Evolutionary conservation across 2,797 vertebrate species (phyloP), one percentile per base, ranked within the genome.

Genomic region (Gallinago stenura): DNA sequence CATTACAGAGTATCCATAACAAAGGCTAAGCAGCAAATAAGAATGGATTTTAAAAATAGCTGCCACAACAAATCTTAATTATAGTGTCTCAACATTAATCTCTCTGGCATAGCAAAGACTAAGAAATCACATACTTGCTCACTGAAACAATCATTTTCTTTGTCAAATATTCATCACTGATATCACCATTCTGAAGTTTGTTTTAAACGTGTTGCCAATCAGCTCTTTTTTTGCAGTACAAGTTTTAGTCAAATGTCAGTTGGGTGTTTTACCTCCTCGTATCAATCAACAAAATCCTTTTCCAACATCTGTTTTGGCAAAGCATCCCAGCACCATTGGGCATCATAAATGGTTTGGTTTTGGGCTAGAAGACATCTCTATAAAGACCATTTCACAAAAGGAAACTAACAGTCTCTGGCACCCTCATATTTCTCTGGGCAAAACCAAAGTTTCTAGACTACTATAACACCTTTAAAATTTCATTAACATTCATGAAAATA

Each of bases 151-250:
- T 24, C 0, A 60, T 89, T 85, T 85, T 82, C 68, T 58, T 72
- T 92, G 72, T 77, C 48, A 93, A 68, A 83, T 83, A 89, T 30
- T 92, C 76, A 87, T 92, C 58, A 62, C 20, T 11, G 6, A 56
- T 89, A 53, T 56, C 12, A 56, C 50, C 57, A 53, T 80, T 54
- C n/a, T 43, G 33, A 72, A 81, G 21, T 57, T 87, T 33, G 14
- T 71, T 94, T 89, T 80, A 89, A 92, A 89, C 26, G 24, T 5
- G 2, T 78, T 95, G 60, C 64, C 14, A 89, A 48, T 92, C 84
- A 92, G 2, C 25, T 60, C 0, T 16, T 57, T 46, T 88, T 71
- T 60, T 53, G 35, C 24, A 72, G 56, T 10, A 37, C 2, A 66
- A 51, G 15, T 69, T 93, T 81, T 69, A 89, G 25, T 56, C 16